These are phyloP conservation scores for Upupa epops DNA, from an alignment of 2,113 vertebrate species.

Conservation along the genomic window DNA sequence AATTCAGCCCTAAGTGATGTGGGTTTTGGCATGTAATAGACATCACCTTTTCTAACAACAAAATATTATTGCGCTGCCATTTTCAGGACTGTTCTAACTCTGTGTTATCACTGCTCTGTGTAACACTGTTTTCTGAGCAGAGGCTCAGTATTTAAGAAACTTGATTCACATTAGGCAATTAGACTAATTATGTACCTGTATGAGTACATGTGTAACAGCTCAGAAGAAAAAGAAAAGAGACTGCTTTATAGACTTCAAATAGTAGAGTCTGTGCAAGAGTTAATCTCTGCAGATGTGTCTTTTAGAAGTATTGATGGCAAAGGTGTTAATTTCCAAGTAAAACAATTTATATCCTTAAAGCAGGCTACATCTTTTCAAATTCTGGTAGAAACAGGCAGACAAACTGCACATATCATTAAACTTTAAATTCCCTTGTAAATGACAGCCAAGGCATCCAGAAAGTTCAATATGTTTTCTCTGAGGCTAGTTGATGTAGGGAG, in stretches of 20 bases:
- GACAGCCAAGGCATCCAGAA: conserved; percentile 21
- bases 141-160: background rate
- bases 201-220: conserved; percentile 21
- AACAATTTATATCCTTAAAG: conserved; percentile 33
- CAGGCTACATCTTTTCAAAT: conserved; percentile 20
- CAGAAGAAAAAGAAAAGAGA: background rate
- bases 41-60: background rate
- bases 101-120: background rate
- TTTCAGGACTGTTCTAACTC: background rate
- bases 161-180: background rate
- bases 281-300: background rate
- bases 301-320: background rate
- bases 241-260: background rate
- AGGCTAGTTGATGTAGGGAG: conserved; percentile 8
- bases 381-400: background rate
- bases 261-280: conserved; percentile 5
- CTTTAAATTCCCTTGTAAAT: conserved; percentile 35
- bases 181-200: background rate
- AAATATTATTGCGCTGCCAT: background rate
- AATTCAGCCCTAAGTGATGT: background rate
- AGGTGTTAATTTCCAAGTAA: conserved; percentile 11
- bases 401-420: conserved; percentile 39
- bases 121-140: background rate
- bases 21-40: background rate
- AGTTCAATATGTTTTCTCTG: conserved; percentile 29